These are phyloP conservation scores for Lithodes maja DNA, from an alignment of 2,888 invertebrate species.

Conservation along the genomic window DNA sequence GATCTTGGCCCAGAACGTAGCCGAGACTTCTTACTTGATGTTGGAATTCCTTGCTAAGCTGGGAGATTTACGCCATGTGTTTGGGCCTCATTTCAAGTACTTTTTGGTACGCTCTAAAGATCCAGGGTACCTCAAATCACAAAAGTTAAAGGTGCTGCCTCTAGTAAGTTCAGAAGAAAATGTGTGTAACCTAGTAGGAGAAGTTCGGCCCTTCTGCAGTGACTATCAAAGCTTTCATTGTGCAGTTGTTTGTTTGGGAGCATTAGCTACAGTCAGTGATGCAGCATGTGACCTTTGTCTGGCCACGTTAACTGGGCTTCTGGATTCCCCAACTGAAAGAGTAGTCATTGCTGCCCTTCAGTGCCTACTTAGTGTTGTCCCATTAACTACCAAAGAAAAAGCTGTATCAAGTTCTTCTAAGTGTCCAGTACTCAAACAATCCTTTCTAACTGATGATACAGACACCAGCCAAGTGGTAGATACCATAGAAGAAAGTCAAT, in stretches of 20 bases:
- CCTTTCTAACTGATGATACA: not conserved
- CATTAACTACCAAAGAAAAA: not conserved
- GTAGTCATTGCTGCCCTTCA: conserved; percentile 63
- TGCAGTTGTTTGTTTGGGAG: conserved; percentile 55
- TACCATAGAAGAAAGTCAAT: not conserved
- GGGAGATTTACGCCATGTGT: conserved; percentile 49
- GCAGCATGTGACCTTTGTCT: conserved; percentile 41
- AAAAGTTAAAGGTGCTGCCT: conserved; percentile 60
- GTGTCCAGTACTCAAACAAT: not conserved
- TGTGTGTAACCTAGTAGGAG: conserved; percentile 55
- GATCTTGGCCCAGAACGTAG: conserved; percentile 48
- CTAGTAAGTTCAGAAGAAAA: conserved; percentile 52
- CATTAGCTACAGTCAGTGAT: conserved; percentile 28
- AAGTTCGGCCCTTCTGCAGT: conserved; percentile 63
- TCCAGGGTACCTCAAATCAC: conserved; percentile 63
- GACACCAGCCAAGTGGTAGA: not conserved
- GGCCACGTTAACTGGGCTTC: conserved; percentile 29
- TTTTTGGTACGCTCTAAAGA: conserved; percentile 66
- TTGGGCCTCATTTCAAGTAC: conserved; percentile 65
- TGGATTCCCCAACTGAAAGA: conserved; percentile 52
- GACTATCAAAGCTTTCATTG: conserved; percentile 64
- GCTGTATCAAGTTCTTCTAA: not conserved
- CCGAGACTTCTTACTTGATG: conserved; percentile 55
- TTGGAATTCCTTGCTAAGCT: conserved; percentile 45
- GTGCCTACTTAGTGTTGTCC: conserved; percentile 57